Evolutionary conservation across 2,113 vertebrate species (phyloP), one percentile per base, ranked within the genome.

Genomic region (Plecturocebus donacophilus): DNA sequence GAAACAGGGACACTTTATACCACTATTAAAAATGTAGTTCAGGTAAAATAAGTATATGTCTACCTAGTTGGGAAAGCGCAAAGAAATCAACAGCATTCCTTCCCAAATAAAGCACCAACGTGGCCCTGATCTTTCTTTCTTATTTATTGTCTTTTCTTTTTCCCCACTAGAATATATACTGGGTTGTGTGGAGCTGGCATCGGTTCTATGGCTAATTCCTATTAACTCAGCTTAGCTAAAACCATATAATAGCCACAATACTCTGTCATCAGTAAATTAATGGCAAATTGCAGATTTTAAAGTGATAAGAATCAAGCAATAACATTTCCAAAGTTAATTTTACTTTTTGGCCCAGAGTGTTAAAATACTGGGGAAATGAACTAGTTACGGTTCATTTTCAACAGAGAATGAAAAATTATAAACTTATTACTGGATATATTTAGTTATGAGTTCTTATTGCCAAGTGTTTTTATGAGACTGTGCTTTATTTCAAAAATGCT

Each of bases 361-460:
- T 47, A 47, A 87, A 90, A 4, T 75, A 58, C 52, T 49, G 47
- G 25, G 6, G 9, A 61, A 96, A 66, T 52, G n/a, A 96, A 19
- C 30, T 40, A 42, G 8, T 66, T 81, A 20, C 49, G n/a, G 45
- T 82, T 86, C 93, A 87, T 77, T 97, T 96, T 87, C 27, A 70
- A 89, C 16, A 82, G 17, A 64, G 92, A 87, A 68, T 70, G 16
- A 64, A 49, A 87, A 91, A 47, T 73, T 17, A 20, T 52, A 25
- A 92, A 23, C 47, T 80, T 30, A 38, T 93, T 32, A 25, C 42
- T 84, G 45, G 40, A 58, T 91, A 16, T 87, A 89, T 84, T 84
- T 93, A 45, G 40, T 61, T 23, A 83, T 40, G 80, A 77, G 4
- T 84, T 35, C 9, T 64, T 40, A 17, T 49, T 76, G 80, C 30